Conservation (phyloP, 2,888 invertebrate genomes). For the Diarsia rubi region DNA sequence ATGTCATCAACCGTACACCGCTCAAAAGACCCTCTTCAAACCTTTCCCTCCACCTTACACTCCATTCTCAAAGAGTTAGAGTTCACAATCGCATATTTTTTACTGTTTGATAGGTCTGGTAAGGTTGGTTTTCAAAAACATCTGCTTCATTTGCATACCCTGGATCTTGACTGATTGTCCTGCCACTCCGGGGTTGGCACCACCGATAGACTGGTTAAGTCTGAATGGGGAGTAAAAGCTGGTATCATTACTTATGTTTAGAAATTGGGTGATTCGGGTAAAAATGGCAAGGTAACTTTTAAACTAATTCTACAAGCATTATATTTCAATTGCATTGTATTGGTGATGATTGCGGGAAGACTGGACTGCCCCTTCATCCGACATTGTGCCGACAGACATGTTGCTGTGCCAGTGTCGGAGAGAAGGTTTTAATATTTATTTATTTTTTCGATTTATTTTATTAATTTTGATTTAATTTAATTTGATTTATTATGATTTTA, state of each 20-base stretch:
- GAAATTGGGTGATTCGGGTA: background rate
- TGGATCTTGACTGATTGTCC: constrained; percentile 81
- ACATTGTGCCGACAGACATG: no score
- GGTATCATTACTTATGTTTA: constrained; percentile 3
- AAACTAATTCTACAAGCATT: background rate
- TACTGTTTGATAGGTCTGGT: constrained; percentile 2
- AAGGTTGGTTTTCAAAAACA: constrained; percentile 66
- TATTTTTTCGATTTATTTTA: no score
- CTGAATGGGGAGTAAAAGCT: constrained; percentile 41
- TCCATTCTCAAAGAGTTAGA: constrained; percentile 10
- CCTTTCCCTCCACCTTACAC: background rate
- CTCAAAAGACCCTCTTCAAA: constrained; percentile 17
- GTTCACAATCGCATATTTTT: constrained; percentile 32
- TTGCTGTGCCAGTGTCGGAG: no score
- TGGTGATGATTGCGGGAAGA: no score
- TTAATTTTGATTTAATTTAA: no score
- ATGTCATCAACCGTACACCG: constrained; percentile 66
- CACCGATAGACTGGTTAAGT: constrained; percentile 55
- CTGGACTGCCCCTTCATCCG: no score
- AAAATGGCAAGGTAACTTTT: background rate
- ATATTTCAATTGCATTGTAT: background rate
- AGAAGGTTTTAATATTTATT: no score
- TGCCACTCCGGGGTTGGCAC: constrained; percentile 71
- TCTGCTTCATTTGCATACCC: constrained; percentile 82
- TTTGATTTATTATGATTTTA: no score